phyloP scores from a whole-genome alignment of 1,140 invertebrate genomes.

The Hyles euphorbiae region DNA sequence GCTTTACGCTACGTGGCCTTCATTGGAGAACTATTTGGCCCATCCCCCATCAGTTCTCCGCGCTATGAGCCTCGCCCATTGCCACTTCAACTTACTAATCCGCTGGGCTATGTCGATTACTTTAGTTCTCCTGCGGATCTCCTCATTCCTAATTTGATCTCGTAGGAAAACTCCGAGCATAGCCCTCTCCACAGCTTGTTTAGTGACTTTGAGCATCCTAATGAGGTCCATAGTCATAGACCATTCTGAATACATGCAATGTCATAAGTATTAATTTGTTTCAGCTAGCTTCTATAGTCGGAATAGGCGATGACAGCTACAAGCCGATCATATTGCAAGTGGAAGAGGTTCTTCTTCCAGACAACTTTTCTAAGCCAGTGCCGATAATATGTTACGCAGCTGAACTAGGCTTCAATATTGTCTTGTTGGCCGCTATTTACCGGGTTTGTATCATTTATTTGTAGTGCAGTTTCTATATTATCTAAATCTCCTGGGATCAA shows the following conservation, averaged over 20 bases:
- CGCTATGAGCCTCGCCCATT: no score
- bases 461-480: not conserved
- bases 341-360: slow-evolving; percentile 30
- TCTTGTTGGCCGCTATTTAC: slow-evolving; percentile 40
- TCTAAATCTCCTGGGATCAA: no score
- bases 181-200: no score
- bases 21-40: no score
- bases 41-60: no score
- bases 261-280: slow-evolving; percentile 5
- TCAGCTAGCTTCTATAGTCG: slow-evolving; percentile 38
- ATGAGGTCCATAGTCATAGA: not conserved
- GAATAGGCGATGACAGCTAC: slow-evolving; percentile 34
- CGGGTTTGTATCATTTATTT: slow-evolving; percentile 28
- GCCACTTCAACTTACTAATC: no score
- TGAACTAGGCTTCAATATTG: slow-evolving; percentile 34
- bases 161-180: no score
- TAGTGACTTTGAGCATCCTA: no score
- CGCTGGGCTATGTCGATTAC: no score
- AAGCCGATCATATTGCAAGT: slow-evolving; percentile 35
- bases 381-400: slow-evolving; percentile 35
- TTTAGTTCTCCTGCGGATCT: no score
- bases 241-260: not conserved
- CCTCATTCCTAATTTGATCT: no score
- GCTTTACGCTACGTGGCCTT: no score
- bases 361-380: slow-evolving; percentile 31